Evolutionary conservation across 2,797 vertebrate species (phyloP), one percentile per base, ranked within the genome.

Genomic region (Helicolenus hilgendorfi): DNA sequence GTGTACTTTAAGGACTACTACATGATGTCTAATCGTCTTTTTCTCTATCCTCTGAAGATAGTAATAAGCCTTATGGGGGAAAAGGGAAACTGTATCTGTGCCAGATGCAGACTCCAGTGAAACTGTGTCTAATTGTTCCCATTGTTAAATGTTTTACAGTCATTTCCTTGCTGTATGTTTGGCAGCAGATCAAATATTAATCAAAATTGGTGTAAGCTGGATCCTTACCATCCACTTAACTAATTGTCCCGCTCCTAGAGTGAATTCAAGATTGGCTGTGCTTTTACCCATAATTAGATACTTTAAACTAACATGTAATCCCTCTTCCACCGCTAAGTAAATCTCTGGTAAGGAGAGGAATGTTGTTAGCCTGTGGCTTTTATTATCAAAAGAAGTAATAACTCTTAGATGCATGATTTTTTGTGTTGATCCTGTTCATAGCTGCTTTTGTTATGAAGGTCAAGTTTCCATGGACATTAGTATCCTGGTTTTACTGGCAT

Each of bases 151-250:
- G 38, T 78, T 79, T 80, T 65, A 27, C 59, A 72, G 70, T 81
- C 68, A 79, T 86, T 73, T 78, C 53, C 73, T 71, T 15, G 56
- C 58, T 70, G 29, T 67, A 71, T 41, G 71, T 87, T 85, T 90
- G 88, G 88, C 90, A 81, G 71, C 22, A 64, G 69, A 89, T 92
- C 81, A 86, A 86, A 72, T 77, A 90, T 77, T 56, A 76, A 84
- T 91, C 65, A 84, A 73, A 92, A 84, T 13, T 76, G 56, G 75
- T 65, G 69, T 81, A 63, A 81, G 72, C 68, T 74, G 75, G 67
- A 88, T 78, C 68, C 67, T 81, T 71, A 75, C 68, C 79, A 35
- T 85, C 31, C 64, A 85, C 86, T 90, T 62, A 89, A 65, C 85
- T 89, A 90, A 92, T 74, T 83, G 76, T 77, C 53, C 65, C 8